Percentiles rank a stretch among this genome's conserved stretches.
Evolutionary conservation across 1,140 invertebrate species (phyloP).

Genomic region (Pseudomyrmex gracilis): DNA sequence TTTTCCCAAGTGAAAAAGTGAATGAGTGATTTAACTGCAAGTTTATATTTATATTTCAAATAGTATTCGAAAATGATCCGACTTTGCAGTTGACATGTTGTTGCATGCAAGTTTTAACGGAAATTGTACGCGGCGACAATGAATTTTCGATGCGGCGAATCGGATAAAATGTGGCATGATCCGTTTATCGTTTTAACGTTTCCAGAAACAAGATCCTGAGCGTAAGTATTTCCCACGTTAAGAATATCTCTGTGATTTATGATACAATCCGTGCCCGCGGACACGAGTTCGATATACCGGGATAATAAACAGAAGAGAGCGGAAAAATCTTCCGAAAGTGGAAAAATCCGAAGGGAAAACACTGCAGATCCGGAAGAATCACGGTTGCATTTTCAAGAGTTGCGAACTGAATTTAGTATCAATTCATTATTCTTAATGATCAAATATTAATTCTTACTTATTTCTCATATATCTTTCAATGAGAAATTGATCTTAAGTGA

Average conservation of each 20-base stretch:
- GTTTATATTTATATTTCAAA: slow-evolving; percentile 41
- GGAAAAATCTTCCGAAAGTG: no score
- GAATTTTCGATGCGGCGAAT: slow-evolving; percentile 36
- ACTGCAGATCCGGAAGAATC: slow-evolving; percentile 1
- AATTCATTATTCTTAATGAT: background rate
- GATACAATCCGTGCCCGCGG: background rate
- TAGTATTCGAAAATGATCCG: slow-evolving; percentile 49
- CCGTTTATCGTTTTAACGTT: slow-evolving; percentile 43
- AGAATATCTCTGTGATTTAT: slow-evolving; percentile 49
- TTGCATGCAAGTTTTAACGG: slow-evolving; percentile 56
- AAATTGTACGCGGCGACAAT: slow-evolving; percentile 32
- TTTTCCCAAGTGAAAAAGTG: slow-evolving; percentile 16
- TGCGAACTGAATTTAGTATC: slow-evolving; percentile 25
- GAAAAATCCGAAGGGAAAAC: slow-evolving; percentile 34
- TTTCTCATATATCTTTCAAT: background rate
- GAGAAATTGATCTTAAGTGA: no score
- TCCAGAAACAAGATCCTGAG: slow-evolving; percentile 7
- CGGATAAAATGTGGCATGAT: slow-evolving; percentile 23
- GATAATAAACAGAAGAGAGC: slow-evolving; percentile 54
- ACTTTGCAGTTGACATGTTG: slow-evolving; percentile 48
- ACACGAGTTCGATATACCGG: slow-evolving; percentile 7
- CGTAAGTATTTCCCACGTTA: slow-evolving; percentile 7
- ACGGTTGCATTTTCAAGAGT: slow-evolving; percentile 21
- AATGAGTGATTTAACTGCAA: slow-evolving; percentile 43
- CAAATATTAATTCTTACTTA: slow-evolving; percentile 25